A percentile compares a stretch with the other conserved stretches of the same genome.
These are phyloP conservation scores for Erebia aethiops DNA, from an alignment of 2,888 invertebrate species.

Conservation along the genomic window DNA sequence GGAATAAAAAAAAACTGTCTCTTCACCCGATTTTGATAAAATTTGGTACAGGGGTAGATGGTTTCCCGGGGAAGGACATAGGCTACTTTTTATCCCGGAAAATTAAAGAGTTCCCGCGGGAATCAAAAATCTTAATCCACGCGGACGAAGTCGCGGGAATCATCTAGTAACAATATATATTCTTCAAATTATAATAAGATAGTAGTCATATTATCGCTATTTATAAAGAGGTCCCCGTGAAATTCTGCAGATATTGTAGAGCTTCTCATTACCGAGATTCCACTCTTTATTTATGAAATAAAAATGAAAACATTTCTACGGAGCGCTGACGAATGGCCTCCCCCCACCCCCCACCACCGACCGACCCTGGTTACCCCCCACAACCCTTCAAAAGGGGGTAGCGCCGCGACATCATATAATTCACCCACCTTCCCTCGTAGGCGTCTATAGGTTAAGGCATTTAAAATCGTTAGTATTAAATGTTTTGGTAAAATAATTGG, in stretches of 20 bases:
- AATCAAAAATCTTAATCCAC: no score
- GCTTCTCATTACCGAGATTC: conserved; percentile 70
- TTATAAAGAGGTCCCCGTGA: conserved; percentile 28
- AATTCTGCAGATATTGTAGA: conserved; percentile 39
- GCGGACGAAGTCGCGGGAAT: no score
- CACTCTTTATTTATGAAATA: conserved; percentile 80
- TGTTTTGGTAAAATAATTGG: conserved; percentile 8
- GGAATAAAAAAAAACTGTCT: no score
- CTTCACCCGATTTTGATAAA: no score
- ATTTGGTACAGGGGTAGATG: no score
- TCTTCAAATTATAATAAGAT: no score
- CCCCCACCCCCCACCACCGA: conserved; percentile 32
- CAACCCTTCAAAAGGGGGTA: conserved; percentile 37
- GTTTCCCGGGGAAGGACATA: no score
- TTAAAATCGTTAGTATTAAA: conserved; percentile 39
- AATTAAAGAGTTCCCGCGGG: no score
- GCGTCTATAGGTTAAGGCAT: conserved; percentile 42
- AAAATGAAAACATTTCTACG: conserved; percentile 80
- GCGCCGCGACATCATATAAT: conserved; percentile 45
- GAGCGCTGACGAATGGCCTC: conserved; percentile 63
- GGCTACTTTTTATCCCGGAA: no score
- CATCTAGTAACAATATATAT: no score
- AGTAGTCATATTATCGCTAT: background rate
- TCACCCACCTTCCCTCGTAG: conserved; percentile 43
- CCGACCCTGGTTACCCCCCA: conserved; percentile 36